phyloP scores from a whole-genome alignment of 1,140 invertebrate genomes.

The Oncopodura yosiiana region DNA sequence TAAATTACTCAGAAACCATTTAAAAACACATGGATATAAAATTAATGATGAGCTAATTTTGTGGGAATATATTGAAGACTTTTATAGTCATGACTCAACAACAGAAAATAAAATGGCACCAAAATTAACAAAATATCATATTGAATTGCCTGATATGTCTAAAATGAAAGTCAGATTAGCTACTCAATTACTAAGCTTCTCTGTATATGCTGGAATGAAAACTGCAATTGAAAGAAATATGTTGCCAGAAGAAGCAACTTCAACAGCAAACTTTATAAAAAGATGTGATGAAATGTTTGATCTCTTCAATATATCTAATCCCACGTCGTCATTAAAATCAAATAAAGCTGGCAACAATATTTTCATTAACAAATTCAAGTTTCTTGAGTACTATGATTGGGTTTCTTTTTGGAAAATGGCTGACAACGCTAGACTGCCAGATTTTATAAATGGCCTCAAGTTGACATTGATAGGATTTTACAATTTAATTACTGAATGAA shows the following conservation, averaged over 20 bases:
- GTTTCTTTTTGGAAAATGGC: not conserved
- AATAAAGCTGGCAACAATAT: not conserved
- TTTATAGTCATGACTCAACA: not conserved
- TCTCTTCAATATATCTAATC: conserved; percentile 10
- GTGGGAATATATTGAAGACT: not conserved
- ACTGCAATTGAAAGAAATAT: not conserved
- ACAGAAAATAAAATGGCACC: not conserved
- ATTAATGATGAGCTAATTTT: not conserved
- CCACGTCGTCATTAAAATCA: not conserved
- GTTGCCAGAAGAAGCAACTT: conserved; percentile 4
- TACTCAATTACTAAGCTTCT: conserved; percentile 16
- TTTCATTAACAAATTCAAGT: too few relatives aligned
- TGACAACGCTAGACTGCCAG: not conserved
- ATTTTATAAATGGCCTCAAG: not conserved
- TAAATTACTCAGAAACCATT: conserved; percentile 4
- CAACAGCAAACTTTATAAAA: conserved; percentile 19
- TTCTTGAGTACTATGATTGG: too few relatives aligned
- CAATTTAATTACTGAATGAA: not conserved
- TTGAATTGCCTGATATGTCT: conserved; percentile 2
- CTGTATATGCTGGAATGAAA: conserved; percentile 16
- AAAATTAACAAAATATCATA: conserved; percentile 14
- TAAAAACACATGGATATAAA: not conserved
- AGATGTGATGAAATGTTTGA: conserved; percentile 19
- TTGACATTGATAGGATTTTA: not conserved
- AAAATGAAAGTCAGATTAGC: conserved; percentile 20